phyloP scores from a whole-genome alignment of 2,888 invertebrate genomes.

The Harpalus rufipes region DNA sequence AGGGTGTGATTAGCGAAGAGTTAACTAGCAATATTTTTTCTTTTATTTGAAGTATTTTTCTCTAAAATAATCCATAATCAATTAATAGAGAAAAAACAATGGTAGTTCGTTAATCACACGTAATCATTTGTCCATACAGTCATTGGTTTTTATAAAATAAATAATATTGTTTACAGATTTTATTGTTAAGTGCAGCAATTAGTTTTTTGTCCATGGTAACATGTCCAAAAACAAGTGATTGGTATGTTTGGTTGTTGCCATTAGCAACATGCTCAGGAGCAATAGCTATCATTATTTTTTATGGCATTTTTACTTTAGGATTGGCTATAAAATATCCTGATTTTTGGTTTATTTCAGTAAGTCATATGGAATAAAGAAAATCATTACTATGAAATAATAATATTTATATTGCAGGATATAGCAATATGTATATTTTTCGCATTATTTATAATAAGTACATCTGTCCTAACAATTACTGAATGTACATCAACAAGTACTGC shows the following conservation, averaged over 20 bases:
- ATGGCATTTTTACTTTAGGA: slow-evolving; percentile 57
- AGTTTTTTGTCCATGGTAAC: slow-evolving; percentile 38
- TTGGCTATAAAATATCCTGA: slow-evolving; percentile 55
- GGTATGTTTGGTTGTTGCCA: slow-evolving; percentile 60
- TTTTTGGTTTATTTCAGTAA: slow-evolving; percentile 57
- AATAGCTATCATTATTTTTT: slow-evolving; percentile 46
- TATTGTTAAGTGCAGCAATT: slow-evolving; percentile 50
- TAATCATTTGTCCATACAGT: not conserved
- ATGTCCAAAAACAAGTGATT: slow-evolving; percentile 56
- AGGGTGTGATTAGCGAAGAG: too few species aligned
- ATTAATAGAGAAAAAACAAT: not conserved
- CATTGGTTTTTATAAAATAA: not conserved
- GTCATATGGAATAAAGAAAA: not conserved
- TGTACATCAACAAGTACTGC: slow-evolving; percentile 28
- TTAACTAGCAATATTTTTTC: too few species aligned
- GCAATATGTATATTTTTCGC: slow-evolving; percentile 31
- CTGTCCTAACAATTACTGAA: slow-evolving; percentile 46
- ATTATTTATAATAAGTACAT: slow-evolving; percentile 51
- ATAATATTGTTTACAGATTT: slow-evolving; percentile 17
- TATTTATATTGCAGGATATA: slow-evolving; percentile 56
- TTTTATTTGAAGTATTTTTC: not conserved
- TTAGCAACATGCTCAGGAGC: slow-evolving; percentile 43
- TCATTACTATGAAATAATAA: not conserved
- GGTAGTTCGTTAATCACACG: too few species aligned
- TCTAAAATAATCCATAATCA: not conserved